Evolutionary conservation across 92 coral and sea anemone species (phyloP), one percentile per base, ranked within the genome.

Genomic region (Scolanthus callimorphus): DNA sequence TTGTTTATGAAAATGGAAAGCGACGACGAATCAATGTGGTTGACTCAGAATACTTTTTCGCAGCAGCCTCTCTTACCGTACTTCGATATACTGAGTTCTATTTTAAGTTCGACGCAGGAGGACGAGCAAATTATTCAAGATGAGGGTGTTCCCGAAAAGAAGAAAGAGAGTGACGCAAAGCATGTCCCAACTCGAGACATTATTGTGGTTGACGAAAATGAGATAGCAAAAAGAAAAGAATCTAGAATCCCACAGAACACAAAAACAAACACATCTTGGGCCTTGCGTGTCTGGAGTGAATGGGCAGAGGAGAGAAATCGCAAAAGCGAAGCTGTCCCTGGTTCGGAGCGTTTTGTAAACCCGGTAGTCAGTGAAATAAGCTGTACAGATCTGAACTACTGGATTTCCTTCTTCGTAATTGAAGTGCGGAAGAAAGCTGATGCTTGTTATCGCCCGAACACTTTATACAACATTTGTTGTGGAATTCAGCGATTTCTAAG

Each of bases 391-490:
- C 28, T 67, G 21, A 55, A 67, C 63, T 67, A 67, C 49, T 67
- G 74, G 74, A 34, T 67, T 38, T 28, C 65, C 11, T 54, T 54
- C 11, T 67, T 67, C 43, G 74, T 67, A 1, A 53, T 67, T 13
- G 74, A 67, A 55, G 31, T 67, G 34, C 55, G 74, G 17, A 67
- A 67, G 24, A 43, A 20, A 29, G 64, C 0, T 15, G 63, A 54
- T 27, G 17, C 9, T n/a, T n/a, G n/a, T n/a, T 54, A 54, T 19
- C 41, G 31, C 29, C 59, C 59, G 3, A 54, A 54, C 17, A 54
- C 59, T 17, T 19, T 54, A 11, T 24, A 27, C n/a, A 31, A 54
- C 11, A n/a, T 34, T 6, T 34, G 43, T 34, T 34, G 43, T 15
- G 43, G 43, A 6, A 6, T 34, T 34, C 43, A 6, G 15, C 43